phyloP scores from a whole-genome alignment of 2,113 vertebrate genomes.

The Nipponia nippon region DNA sequence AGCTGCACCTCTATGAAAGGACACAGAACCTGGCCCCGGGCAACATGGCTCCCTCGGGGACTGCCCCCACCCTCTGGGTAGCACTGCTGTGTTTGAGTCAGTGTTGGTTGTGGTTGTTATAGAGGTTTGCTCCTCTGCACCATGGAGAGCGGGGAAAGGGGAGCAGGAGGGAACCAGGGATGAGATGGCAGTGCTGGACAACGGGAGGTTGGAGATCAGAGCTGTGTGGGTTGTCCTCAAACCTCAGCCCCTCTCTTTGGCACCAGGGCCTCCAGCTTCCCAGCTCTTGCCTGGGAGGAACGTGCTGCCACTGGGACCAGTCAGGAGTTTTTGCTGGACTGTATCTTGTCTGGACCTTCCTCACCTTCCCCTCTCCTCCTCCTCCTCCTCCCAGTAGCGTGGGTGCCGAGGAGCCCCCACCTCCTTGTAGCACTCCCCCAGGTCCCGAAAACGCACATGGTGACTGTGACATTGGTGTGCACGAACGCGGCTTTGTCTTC shows the following conservation, averaged over 20 bases:
- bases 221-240: neutral
- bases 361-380: neutral
- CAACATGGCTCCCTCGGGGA: neutral
- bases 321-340: neutral
- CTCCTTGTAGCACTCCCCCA: neutral
- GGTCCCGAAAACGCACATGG: neutral
- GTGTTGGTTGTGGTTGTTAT: slow-evolving; percentile 69
- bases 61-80: neutral
- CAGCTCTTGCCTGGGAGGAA: neutral
- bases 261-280: neutral
- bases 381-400: neutral
- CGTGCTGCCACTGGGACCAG: neutral
- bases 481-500: slow-evolving; percentile 23
- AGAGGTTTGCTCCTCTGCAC: slow-evolving; percentile 33
- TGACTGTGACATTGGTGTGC: slow-evolving; percentile 31
- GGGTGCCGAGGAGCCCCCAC: neutral
- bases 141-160: neutral
- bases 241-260: neutral
- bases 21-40: slow-evolving; percentile 66
- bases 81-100: slow-evolving; percentile 67
- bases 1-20: slow-evolving; percentile 88
- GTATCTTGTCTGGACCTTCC: neutral
- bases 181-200: neutral
- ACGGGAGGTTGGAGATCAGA: neutral
- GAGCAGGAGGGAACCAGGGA: neutral